Conservation (phyloP, 2,797 vertebrate genomes). For the Mus spretus region DNA sequence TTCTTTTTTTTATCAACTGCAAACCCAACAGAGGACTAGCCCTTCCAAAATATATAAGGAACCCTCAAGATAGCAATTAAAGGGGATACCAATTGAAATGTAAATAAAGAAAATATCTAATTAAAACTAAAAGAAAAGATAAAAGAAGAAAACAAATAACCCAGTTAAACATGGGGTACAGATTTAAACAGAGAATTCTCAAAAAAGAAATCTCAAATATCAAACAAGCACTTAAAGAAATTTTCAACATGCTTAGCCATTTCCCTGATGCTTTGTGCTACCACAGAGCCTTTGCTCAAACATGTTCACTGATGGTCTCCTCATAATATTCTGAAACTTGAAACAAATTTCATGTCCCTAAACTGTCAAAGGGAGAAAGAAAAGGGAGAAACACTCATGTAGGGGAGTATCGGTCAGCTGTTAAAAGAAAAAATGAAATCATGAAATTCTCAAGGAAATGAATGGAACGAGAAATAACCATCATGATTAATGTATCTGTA, state of each 20-base stretch:
- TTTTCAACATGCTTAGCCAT: not conserved
- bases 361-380: not conserved
- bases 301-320: not conserved
- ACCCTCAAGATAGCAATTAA: not conserved
- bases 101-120: too few species aligned
- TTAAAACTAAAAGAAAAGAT: too few species aligned
- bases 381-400: not conserved
- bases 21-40: not conserved
- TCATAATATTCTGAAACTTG: not conserved
- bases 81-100: too few species aligned
- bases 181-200: not conserved
- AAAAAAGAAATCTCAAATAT: not conserved
- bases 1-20: not conserved
- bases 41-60: not conserved
- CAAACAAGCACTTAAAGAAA: not conserved
- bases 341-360: not conserved
- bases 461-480: not conserved
- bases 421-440: not conserved
- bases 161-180: not conserved
- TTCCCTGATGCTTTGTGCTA: not conserved
- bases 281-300: not conserved
- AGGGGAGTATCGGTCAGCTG: not conserved
- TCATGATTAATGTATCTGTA: not conserved
- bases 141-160: not conserved
- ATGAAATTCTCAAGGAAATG: not conserved